These are phyloP conservation scores for Cosmorhoe ocellata DNA, from an alignment of 2,888 invertebrate species.

Conservation along the genomic window DNA sequence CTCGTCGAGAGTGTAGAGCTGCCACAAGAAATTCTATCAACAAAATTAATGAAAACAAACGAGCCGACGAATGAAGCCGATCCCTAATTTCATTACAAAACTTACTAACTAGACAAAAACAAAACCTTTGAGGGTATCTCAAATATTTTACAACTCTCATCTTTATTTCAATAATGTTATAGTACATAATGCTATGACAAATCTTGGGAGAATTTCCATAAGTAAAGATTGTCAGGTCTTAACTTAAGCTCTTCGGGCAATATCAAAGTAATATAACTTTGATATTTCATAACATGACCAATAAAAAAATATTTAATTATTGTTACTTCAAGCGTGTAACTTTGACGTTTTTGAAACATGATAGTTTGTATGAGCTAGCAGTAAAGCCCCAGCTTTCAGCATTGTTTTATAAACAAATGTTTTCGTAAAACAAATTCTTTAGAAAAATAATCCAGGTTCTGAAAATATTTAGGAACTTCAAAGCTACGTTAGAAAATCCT, in stretches of 20 bases:
- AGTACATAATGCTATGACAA: constrained; percentile 6
- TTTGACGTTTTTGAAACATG: too few species aligned
- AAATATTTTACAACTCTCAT: constrained; percentile 2
- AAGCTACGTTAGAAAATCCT: constrained; percentile 2
- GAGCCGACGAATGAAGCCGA: constrained; percentile 27
- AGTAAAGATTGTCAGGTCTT: too few species aligned
- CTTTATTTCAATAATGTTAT: constrained; percentile 10
- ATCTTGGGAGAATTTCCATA: neutral
- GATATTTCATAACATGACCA: too few species aligned
- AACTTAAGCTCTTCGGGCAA: too few species aligned
- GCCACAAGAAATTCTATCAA: constrained; percentile 19
- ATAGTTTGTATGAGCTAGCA: too few species aligned
- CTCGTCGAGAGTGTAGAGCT: constrained; percentile 1
- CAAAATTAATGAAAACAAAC: constrained; percentile 32
- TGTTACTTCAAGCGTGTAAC: too few species aligned
- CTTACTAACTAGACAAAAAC: constrained; percentile 31
- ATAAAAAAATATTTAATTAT: too few species aligned
- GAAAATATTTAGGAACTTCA: constrained; percentile 2
- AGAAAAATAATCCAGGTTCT: neutral
- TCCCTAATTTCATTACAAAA: constrained; percentile 32
- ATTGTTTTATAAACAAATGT: too few species aligned
- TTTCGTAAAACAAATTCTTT: neutral
- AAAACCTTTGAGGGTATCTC: constrained; percentile 14
- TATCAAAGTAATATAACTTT: too few species aligned
- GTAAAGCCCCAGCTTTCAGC: too few species aligned